These are phyloP conservation scores for Tachina lurida DNA, from an alignment of 2,888 invertebrate species.

Conservation along the genomic window DNA sequence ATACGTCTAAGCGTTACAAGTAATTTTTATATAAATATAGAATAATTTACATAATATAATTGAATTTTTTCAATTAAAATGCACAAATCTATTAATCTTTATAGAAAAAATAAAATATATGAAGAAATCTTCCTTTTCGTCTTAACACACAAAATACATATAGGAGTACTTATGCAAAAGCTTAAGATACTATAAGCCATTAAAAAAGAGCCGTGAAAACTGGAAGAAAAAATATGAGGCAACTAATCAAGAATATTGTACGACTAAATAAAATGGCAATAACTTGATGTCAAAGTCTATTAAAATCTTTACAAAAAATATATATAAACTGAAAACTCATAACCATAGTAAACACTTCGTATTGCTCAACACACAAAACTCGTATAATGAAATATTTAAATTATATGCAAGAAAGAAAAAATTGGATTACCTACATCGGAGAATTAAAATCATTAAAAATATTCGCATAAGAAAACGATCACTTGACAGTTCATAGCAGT, in stretches of 20 bases:
- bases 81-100: slow-evolving; percentile 70
- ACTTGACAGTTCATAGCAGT: slow-evolving; percentile 66
- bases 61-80: slow-evolving; percentile 70
- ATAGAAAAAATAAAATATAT: slow-evolving; percentile 11
- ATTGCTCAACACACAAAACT: background rate
- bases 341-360: slow-evolving; percentile 32
- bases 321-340: slow-evolving; percentile 22
- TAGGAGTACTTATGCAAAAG: background rate
- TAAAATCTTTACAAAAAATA: slow-evolving; percentile 50
- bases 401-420: slow-evolving; percentile 31
- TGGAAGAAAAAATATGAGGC: slow-evolving; percentile 5
- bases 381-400: slow-evolving; percentile 28
- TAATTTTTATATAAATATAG: background rate
- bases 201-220: slow-evolving; percentile 22
- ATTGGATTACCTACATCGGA: slow-evolving; percentile 67
- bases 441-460: slow-evolving; percentile 34
- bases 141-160: background rate
- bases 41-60: slow-evolving; percentile 68
- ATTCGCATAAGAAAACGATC: slow-evolving; percentile 49
- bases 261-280: slow-evolving; percentile 67
- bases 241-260: slow-evolving; percentile 62
- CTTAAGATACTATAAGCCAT: slow-evolving; percentile 24
- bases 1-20: background rate
- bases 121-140: slow-evolving; percentile 7
- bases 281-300: slow-evolving; percentile 71